These are phyloP conservation scores for Psittacara wagleri DNA, from an alignment of 2,113 vertebrate species.

Conservation along the genomic window DNA sequence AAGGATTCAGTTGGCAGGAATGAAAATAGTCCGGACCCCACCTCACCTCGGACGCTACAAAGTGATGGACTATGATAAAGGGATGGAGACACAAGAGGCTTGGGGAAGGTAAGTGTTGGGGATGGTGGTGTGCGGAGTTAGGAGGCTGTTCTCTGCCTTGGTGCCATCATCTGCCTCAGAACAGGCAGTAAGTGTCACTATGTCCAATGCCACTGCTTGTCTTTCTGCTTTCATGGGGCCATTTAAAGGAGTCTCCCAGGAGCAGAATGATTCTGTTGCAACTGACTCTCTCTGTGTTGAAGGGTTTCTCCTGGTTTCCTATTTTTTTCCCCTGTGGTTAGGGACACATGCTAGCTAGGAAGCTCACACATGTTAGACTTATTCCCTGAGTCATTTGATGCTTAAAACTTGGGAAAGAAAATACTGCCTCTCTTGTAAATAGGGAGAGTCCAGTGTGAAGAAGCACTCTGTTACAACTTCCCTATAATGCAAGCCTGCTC, in stretches of 20 bases:
- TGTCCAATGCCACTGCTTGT: neutral
- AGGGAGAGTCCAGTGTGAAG: neutral
- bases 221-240: neutral
- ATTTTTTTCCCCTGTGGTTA: neutral
- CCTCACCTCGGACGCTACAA: conserved; percentile 66
- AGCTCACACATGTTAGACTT: neutral
- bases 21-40: conserved; percentile 64
- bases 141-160: neutral
- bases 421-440: neutral
- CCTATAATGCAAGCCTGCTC: neutral
- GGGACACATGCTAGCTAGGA: neutral
- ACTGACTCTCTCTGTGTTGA: neutral
- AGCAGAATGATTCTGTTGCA: neutral
- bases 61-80: conserved; percentile 42
- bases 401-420: neutral
- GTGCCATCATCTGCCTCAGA: neutral
- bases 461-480: neutral
- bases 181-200: neutral
- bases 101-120: conserved; percentile 38
- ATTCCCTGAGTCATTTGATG: neutral
- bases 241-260: neutral
- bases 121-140: neutral
- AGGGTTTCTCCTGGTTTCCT: neutral
- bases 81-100: neutral
- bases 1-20: conserved; percentile 69